Evolutionary conservation across 2,888 invertebrate genomes (phyloP).

Genomic region (Candidula unifasciata): DNA sequence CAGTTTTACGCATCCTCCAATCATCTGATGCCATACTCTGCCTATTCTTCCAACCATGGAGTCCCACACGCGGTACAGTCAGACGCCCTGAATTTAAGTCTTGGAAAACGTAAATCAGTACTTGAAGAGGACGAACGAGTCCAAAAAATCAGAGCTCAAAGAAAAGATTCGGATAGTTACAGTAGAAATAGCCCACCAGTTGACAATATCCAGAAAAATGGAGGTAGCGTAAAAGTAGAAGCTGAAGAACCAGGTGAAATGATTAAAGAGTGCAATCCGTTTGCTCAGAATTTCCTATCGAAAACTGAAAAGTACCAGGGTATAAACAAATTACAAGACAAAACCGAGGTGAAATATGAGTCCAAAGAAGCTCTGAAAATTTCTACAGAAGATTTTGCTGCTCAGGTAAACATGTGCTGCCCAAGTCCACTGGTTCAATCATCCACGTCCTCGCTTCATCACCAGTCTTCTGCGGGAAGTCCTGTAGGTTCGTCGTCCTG

Average conservation of each 20-base stretch:
- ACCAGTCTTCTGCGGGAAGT: constrained; percentile 15
- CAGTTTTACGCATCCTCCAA: constrained; percentile 60
- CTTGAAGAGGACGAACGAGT: constrained; percentile 22
- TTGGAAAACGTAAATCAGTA: constrained; percentile 43
- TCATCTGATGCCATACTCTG: constrained; percentile 51
- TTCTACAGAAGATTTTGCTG: constrained; percentile 53
- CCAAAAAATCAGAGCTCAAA: neutral
- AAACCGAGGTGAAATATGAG: neutral
- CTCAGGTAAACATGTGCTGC: constrained; percentile 68
- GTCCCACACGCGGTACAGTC: constrained; percentile 60
- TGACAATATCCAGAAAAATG: neutral
- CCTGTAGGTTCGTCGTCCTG: constrained; percentile 45
- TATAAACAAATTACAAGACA: constrained; percentile 1
- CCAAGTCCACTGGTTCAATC: constrained; percentile 47
- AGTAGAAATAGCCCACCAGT: neutral
- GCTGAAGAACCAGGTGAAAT: constrained; percentile 42
- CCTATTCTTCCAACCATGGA: constrained; percentile 13
- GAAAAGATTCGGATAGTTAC: neutral
- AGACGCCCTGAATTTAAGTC: constrained; percentile 68
- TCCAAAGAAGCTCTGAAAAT: constrained; percentile 38
- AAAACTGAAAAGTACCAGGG: constrained; percentile 26
- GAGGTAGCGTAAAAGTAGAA: constrained; percentile 22
- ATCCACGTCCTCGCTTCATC: constrained; percentile 16
- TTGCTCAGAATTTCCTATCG: constrained; percentile 24
- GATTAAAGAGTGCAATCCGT: constrained; percentile 34